Evolutionary conservation across 2,113 vertebrate species (phyloP).

Genomic region (Zootoca vivipara): DNA sequence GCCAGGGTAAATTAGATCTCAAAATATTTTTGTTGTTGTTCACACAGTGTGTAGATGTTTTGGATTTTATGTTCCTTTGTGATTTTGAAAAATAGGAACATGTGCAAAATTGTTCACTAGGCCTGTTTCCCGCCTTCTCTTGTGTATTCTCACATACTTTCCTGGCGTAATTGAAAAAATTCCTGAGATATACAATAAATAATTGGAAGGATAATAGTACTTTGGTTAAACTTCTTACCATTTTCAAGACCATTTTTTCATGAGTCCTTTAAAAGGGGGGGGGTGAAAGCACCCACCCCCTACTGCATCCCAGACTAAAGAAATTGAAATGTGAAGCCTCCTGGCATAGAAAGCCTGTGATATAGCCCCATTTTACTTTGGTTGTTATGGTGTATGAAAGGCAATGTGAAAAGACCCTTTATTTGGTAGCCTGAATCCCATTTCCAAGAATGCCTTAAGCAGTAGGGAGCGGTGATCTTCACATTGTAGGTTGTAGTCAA

Average conservation of each 20-base stretch:
- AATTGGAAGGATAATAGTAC: constrained; percentile 24
- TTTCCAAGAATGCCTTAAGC: not conserved
- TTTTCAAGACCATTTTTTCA: constrained; percentile 10
- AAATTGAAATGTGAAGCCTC: not conserved
- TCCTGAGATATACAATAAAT: constrained; percentile 25
- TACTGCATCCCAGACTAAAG: not conserved
- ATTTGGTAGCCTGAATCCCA: not conserved
- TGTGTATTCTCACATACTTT: constrained; percentile 17
- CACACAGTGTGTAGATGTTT: not conserved
- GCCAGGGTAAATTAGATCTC: not conserved
- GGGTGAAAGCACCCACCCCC: not conserved
- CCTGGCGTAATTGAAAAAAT: not conserved
- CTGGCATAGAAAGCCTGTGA: not conserved
- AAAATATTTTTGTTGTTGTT: not conserved
- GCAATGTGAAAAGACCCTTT: not conserved
- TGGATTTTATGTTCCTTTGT: not conserved
- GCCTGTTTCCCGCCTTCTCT: not conserved
- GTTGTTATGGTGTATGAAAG: not conserved
- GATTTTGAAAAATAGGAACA: not conserved
- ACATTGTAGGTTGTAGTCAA: not conserved
- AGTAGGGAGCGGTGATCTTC: not conserved
- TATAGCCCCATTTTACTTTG: not conserved
- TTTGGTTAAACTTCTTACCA: constrained; percentile 21
- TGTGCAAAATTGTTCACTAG: not conserved
- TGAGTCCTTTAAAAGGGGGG: not conserved